Percentiles rank a stretch among this genome's conserved stretches.
These are phyloP conservation scores for Eupleurogrammus muticus DNA, from an alignment of 2,797 vertebrate genomes.

Conservation along the genomic window DNA sequence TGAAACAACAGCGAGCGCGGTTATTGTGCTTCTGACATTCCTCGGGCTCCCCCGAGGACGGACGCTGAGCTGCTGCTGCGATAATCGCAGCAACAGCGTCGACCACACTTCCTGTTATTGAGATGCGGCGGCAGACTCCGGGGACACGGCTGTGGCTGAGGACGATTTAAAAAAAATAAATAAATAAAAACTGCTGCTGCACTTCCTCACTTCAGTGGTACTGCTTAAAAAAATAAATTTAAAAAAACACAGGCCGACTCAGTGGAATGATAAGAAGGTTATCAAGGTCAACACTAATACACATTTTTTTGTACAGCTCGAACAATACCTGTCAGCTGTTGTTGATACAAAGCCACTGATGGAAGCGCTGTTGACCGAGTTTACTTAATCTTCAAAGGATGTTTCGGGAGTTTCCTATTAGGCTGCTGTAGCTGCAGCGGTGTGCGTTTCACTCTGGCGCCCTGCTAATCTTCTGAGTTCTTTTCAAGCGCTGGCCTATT, in stretches of 20 bases:
- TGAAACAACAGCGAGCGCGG: slow-evolving; percentile 55
- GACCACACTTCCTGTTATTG: slow-evolving; percentile 79
- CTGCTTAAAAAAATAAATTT: neutral
- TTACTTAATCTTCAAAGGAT: slow-evolving; percentile 24
- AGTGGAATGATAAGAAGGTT: neutral
- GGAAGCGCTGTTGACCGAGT: neutral
- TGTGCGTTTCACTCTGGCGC: slow-evolving; percentile 12
- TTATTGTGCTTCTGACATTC: slow-evolving; percentile 71
- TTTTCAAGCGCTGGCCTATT: neutral
- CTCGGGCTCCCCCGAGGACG: slow-evolving; percentile 63
- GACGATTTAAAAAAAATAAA: neutral
- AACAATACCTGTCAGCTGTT: slow-evolving; percentile 1
- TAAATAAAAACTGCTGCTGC: slow-evolving; percentile 2
- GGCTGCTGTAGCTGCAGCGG: neutral
- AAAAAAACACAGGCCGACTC: neutral
- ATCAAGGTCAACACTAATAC: neutral
- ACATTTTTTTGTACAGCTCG: neutral
- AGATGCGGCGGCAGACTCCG: slow-evolving; percentile 42
- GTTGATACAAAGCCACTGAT: neutral
- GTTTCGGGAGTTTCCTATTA: slow-evolving; percentile 11
- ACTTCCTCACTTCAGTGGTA: slow-evolving; percentile 13
- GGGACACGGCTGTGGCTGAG: slow-evolving; percentile 10
- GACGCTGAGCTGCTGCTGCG: slow-evolving; percentile 42
- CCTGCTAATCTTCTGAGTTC: slow-evolving; percentile 12
- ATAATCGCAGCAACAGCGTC: slow-evolving; percentile 58